These are phyloP conservation scores for Corythaeola cristata DNA, from an alignment of 2,113 vertebrate species.

Conservation along the genomic window DNA sequence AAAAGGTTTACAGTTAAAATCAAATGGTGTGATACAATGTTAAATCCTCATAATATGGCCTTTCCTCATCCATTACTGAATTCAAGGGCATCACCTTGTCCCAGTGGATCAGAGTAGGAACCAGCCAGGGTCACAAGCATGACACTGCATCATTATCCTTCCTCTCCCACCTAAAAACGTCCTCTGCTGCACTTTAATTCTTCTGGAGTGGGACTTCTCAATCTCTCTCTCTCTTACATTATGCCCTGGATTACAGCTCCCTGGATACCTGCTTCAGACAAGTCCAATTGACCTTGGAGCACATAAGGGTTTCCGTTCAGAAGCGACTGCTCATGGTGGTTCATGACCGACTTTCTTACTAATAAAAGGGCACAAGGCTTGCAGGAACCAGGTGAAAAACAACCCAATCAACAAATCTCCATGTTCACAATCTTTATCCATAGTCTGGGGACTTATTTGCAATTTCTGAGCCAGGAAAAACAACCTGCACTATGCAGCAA, in stretches of 20 bases:
- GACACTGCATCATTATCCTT: background rate
- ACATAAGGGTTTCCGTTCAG: background rate
- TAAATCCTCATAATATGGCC: background rate
- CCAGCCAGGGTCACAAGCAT: background rate
- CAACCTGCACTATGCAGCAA: background rate
- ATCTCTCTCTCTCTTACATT: background rate
- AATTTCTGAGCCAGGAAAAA: background rate
- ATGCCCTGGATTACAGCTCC: background rate
- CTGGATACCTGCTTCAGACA: background rate
- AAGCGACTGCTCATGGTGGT: background rate
- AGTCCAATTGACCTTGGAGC: background rate
- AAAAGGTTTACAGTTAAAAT: background rate
- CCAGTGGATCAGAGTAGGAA: fast-evolving
- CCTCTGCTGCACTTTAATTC: background rate
- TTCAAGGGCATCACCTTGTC: background rate
- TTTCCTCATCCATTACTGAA: background rate
- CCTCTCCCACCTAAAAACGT: background rate
- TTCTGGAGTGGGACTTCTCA: background rate
- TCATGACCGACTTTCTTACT: background rate
- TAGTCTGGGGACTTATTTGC: background rate
- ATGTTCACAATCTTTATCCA: background rate
- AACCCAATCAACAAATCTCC: background rate
- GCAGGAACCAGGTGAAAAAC: background rate
- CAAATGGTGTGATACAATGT: background rate
- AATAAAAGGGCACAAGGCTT: background rate